Conservation (phyloP, 2,888 invertebrate genomes). For the Drosophila mimica region DNA sequence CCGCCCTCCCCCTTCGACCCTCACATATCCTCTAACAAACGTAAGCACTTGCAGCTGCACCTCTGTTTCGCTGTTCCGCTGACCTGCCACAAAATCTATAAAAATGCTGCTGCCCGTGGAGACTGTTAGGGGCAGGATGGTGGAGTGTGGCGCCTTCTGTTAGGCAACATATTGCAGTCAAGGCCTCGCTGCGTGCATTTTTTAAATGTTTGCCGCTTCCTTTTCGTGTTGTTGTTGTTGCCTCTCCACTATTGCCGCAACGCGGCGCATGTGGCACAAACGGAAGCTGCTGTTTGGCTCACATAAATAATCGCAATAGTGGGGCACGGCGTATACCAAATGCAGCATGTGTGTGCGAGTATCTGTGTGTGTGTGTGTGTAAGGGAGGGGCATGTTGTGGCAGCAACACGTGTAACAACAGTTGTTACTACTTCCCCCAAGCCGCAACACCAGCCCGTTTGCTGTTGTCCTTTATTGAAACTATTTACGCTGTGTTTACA, state of each 20-base stretch:
- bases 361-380: not conserved
- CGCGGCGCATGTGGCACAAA: slow-evolving; percentile 79
- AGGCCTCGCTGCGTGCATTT: slow-evolving; percentile 80
- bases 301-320: slow-evolving; percentile 80
- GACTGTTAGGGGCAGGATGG: not conserved
- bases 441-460: not conserved
- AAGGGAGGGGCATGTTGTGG: slow-evolving; percentile 33
- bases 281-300: slow-evolving; percentile 81
- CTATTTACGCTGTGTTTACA: slow-evolving; percentile 74
- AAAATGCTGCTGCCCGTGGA: slow-evolving; percentile 45
- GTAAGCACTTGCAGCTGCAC: slow-evolving; percentile 14
- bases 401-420: slow-evolving; percentile 74
- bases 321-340: slow-evolving; percentile 33
- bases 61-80: slow-evolving; percentile 30
- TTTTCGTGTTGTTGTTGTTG: slow-evolving; percentile 49
- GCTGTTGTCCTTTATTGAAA: slow-evolving; percentile 64
- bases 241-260: slow-evolving; percentile 45
- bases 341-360: slow-evolving; percentile 17
- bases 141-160: slow-evolving; percentile 55
- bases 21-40: not conserved
- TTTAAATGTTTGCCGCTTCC: slow-evolving; percentile 74
- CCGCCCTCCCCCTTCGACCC: not conserved
- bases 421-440: slow-evolving; percentile 30
- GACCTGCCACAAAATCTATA: slow-evolving; percentile 78
- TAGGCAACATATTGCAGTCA: slow-evolving; percentile 80